These are phyloP conservation scores for Pristionchus pacificus DNA, from an alignment of 1,140 invertebrate species.

Conservation along the genomic window DNA sequence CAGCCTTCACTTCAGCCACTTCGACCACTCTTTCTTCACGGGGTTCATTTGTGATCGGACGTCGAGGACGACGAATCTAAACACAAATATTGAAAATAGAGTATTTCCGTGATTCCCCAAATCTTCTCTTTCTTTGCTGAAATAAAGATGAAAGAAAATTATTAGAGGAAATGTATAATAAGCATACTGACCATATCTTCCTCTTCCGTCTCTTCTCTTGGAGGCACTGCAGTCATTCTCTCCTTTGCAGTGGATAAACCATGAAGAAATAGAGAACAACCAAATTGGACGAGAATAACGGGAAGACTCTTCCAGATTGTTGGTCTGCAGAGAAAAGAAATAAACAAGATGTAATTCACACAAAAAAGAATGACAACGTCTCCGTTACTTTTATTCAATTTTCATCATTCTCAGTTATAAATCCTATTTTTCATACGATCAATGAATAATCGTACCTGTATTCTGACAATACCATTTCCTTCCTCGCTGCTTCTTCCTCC, in stretches of 20 bases:
- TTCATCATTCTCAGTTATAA: neutral
- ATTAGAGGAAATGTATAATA: neutral
- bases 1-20: constrained; percentile 18
- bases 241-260: neutral
- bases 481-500: constrained; percentile 8
- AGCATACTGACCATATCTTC: too few species aligned
- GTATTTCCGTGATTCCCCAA: too few species aligned
- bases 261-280: neutral
- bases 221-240: neutral
- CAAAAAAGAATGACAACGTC: too few species aligned
- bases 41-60: too few species aligned
- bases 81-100: too few species aligned
- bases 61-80: too few species aligned
- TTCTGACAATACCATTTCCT: constrained; percentile 6
- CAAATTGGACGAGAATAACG: neutral
- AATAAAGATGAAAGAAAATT: neutral
- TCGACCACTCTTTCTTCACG: constrained; percentile 21
- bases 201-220: neutral
- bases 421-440: too few species aligned
- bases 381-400: too few species aligned
- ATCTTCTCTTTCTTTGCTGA: too few species aligned
- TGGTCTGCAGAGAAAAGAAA: neutral
- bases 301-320: neutral
- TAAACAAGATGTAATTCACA: too few species aligned
- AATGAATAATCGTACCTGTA: constrained; percentile 4